phyloP scores from a whole-genome alignment of 2,888 invertebrate species.

The Megalurothrips usitatus region DNA sequence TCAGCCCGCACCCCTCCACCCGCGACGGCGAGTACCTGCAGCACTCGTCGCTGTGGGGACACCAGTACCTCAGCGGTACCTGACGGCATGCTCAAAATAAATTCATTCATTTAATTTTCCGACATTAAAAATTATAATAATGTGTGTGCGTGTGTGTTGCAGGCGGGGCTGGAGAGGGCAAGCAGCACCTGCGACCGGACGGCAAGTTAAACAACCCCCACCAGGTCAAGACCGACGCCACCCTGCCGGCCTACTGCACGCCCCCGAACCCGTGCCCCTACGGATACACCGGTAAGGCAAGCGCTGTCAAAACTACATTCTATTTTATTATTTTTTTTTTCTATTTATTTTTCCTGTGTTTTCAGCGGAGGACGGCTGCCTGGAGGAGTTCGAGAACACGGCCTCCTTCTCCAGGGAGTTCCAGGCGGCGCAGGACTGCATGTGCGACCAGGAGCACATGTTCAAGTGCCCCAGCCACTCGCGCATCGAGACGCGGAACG shows the following conservation, averaged over 20 bases:
- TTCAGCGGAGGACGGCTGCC: slow-evolving; percentile 79
- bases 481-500: slow-evolving; percentile 37
- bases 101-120: not conserved
- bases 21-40: slow-evolving; percentile 84
- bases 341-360: slow-evolving; percentile 33
- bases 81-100: slow-evolving; percentile 21
- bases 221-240: slow-evolving; percentile 84
- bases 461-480: slow-evolving; percentile 73
- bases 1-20: slow-evolving; percentile 70
- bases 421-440: slow-evolving; percentile 88
- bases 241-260: slow-evolving; percentile 95
- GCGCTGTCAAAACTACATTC: not conserved
- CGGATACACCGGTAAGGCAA: slow-evolving; percentile 69
- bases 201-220: slow-evolving; percentile 57
- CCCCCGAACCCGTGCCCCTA: slow-evolving; percentile 98
- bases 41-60: slow-evolving; percentile 69
- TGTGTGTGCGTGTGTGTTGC: slow-evolving; percentile 27
- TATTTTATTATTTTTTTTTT: slow-evolving; percentile 12
- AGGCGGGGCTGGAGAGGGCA: slow-evolving; percentile 72
- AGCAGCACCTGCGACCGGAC: slow-evolving; percentile 58
- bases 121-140: too few species aligned
- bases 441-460: slow-evolving; percentile 98
- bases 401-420: slow-evolving; percentile 92
- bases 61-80: slow-evolving; percentile 64
- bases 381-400: slow-evolving; percentile 88